A percentile compares a stretch with the other conserved stretches of the same genome.
Conservation (phyloP, 92 coral and sea anemone genomes). For the Metridium senile region DNA sequence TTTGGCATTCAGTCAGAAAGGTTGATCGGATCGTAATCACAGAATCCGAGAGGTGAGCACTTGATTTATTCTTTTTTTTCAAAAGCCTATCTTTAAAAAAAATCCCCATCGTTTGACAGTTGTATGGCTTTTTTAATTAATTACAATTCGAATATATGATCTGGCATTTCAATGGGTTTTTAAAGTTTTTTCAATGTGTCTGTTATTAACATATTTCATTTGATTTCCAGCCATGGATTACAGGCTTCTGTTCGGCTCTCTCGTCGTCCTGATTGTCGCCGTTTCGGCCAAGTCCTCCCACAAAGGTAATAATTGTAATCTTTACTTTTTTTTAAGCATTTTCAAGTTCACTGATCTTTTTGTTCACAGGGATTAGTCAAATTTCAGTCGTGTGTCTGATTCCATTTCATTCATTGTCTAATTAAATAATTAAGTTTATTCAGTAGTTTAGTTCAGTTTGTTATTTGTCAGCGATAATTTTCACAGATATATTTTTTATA, state of each 20-base stretch:
- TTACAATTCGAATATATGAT: background rate
- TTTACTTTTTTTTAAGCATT: background rate
- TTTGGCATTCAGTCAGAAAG: constrained; percentile 31
- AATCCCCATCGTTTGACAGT: background rate
- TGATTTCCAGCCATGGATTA: constrained; percentile 74
- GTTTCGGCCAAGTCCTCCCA: constrained; percentile 71
- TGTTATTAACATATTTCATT: background rate
- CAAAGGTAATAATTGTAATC: constrained; percentile 50
- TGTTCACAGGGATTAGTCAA: too few species aligned
- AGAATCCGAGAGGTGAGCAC: constrained; percentile 56
- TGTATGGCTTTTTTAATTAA: constrained; percentile 1
- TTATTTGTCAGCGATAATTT: too few species aligned
- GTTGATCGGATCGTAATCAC: constrained; percentile 30
- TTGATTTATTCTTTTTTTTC: background rate
- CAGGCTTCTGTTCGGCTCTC: constrained; percentile 83
- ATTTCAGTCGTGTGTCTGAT: too few species aligned
- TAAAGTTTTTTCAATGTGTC: background rate
- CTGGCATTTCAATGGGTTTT: constrained; percentile 15
- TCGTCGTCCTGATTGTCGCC: constrained; percentile 68
- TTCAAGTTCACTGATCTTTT: background rate
- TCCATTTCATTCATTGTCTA: background rate
- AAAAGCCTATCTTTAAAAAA: background rate
- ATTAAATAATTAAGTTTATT: too few species aligned
- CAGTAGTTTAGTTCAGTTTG: too few species aligned
- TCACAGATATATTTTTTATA: too few species aligned